Evolutionary conservation across 2,113 vertebrate genomes (phyloP), one percentile per base, ranked within the genome.

Genomic region (Nestor notabilis): DNA sequence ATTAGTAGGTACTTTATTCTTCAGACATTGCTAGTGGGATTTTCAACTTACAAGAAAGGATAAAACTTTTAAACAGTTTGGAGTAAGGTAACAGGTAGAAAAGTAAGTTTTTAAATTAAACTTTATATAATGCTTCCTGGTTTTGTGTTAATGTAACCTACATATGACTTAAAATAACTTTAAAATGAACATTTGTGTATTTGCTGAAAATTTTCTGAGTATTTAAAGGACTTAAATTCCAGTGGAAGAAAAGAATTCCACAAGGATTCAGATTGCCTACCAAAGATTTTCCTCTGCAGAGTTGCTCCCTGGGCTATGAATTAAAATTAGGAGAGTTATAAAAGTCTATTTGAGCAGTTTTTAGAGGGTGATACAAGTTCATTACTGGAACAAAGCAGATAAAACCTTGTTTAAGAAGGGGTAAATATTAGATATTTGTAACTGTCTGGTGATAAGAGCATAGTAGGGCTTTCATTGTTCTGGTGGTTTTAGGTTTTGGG

Each of bases 391-490:
- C 31, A 69, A 85, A 72, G 58, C 56, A 66, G 89, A 71, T 83
- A 95, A 84, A 96, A 58, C 60, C 29, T 68, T 69, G 27, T 58
- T 82, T 93, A 5, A 43, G 72, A 86, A 87, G 63, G 21, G n/a
- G 74, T 75, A 55, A 89, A 49, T 84, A 65, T 66, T 92, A 84
- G 89, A 53, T 89, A 78, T 91, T 91, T 92, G 17, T 75, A 91
- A 74, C 92, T 82, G 79, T 64, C 63, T 80, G 24, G 53, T 4
- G 15, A 55, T 80, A 90, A 74, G 52, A 86, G 72, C 53, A 13
- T 61, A 12, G 10, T 50, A 50, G 35, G 55, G 68, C 87, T 87
- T 77, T 68, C 83, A 65, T 79, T 87, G 64, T 90, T 87, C 74
- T 92, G 65, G 33, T 39, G 44, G 24, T 76, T 71, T 70, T 83